Percentiles rank a stretch among this genome's conserved stretches.
These are phyloP conservation scores for Otus sunia DNA, from an alignment of 2,113 vertebrate genomes.

Conservation along the genomic window DNA sequence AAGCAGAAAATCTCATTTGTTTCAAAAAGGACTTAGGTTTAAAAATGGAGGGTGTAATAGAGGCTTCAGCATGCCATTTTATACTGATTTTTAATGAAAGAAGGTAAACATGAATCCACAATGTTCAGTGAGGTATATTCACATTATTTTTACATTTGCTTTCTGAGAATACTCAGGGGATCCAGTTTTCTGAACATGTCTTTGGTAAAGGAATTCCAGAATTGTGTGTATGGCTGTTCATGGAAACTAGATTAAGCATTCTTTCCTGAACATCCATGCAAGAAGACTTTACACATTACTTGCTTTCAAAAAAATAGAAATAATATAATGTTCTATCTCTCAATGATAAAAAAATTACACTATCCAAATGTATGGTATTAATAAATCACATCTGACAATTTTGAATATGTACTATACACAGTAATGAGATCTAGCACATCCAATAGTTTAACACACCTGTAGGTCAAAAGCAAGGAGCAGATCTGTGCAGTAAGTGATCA, in stretches of 20 bases:
- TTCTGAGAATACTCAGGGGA: neutral
- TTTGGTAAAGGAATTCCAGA: neutral
- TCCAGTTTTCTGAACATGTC: neutral
- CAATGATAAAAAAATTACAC: rapidly evolving
- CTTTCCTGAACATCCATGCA: neutral
- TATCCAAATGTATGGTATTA: neutral
- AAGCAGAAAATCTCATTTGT: neutral
- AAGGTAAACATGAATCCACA: neutral
- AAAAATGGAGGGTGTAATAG: neutral
- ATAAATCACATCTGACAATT: neutral
- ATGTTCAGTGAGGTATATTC: neutral
- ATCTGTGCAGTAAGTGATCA: neutral
- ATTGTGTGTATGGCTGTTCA: neutral
- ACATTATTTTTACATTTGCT: neutral
- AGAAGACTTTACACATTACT: neutral
- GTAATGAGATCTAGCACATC: neutral
- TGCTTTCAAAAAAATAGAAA: neutral
- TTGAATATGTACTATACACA: neutral
- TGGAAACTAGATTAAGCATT: neutral
- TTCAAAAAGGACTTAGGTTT: neutral
- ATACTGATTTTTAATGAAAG: neutral
- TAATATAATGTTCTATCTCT: neutral
- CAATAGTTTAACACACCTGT: neutral
- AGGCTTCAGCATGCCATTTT: neutral
- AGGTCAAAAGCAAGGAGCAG: neutral